These are phyloP conservation scores for Campoplex nolae DNA, from an alignment of 2,888 invertebrate genomes.

Conservation along the genomic window DNA sequence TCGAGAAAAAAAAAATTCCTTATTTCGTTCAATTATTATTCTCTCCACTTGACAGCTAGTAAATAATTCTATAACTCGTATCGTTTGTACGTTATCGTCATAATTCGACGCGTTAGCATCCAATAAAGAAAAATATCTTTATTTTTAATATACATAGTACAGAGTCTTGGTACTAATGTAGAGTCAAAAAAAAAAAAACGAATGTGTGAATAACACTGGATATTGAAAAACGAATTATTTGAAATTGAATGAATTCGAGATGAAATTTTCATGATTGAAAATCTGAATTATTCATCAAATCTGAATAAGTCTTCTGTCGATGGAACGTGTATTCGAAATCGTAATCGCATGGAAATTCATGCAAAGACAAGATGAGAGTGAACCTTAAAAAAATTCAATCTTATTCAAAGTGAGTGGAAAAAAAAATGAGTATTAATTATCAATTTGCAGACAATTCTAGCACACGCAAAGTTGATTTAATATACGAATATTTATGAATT, in stretches of 20 bases:
- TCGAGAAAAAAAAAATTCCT: neutral
- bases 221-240: conserved; percentile 1
- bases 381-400: neutral
- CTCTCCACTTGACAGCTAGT: neutral
- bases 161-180: neutral
- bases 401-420: conserved; percentile 26
- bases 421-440: conserved; percentile 61
- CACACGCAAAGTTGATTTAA: neutral
- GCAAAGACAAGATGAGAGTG: neutral
- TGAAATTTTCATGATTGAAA: neutral
- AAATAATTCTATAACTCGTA: neutral
- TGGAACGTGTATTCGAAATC: neutral
- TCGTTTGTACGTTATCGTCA: neutral
- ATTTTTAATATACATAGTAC: neutral
- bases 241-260: neutral
- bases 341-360: conserved; percentile 10
- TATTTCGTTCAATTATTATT: neutral
- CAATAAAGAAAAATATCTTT: conserved; percentile 1
- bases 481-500: neutral
- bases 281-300: no score
- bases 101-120: neutral
- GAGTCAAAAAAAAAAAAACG: neutral
- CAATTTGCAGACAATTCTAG: conserved; percentile 44
- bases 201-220: neutral
- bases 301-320: neutral